Evolutionary conservation across 2,113 vertebrate species (phyloP), one percentile per base, ranked within the genome.

Genomic region (Cercopithecus mona): DNA sequence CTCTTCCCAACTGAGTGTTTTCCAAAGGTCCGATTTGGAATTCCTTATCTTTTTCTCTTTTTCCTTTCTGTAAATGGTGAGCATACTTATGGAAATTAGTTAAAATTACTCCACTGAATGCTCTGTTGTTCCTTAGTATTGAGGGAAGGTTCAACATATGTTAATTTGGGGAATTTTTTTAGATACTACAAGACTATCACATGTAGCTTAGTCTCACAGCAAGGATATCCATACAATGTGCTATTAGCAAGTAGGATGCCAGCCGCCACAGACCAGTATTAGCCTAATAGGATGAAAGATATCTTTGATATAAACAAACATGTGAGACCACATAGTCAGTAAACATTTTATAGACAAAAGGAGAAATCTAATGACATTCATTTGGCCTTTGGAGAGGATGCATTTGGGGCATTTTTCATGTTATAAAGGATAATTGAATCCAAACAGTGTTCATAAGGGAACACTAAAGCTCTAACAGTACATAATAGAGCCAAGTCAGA

Each of bases 401-500:
- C 90, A 93, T 91, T 90, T 97, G 73, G 72, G n/a, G 14, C 38
- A 81, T 93, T 70, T 97, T 94, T 88, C 61, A 95, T 90, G 98
- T 98, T 97, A 94, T 70, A 85, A 96, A 50, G 16, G 18, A 98
- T 32, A 98, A 95, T 50, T 88, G 38, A 98, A 96, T 61, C 85
- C 40, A 96, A 96, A 96, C 95, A 43, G 73, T 94, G 43, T 95
- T 96, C 80, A 95, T 96, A 92, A 90, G 96, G 93, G 96, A 97
- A 94, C 72, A 94, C 18, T n/a, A 98, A 93, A 91, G 35, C 68
- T 95, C 76, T 90, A 96, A 88, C 93, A 96, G 97, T 92, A 1
- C 0, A 88, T 95, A 90, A 98, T n/a, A 94, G 96, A 97, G 89
- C 76, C 86, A 98, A 98, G 84, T 78, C 35, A 97, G 75, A 68